Percentiles rank a stretch among this genome's conserved stretches.
These are phyloP conservation scores for Dasypus novemcinctus DNA, from an alignment of 2,113 vertebrate species.

Conservation along the genomic window DNA sequence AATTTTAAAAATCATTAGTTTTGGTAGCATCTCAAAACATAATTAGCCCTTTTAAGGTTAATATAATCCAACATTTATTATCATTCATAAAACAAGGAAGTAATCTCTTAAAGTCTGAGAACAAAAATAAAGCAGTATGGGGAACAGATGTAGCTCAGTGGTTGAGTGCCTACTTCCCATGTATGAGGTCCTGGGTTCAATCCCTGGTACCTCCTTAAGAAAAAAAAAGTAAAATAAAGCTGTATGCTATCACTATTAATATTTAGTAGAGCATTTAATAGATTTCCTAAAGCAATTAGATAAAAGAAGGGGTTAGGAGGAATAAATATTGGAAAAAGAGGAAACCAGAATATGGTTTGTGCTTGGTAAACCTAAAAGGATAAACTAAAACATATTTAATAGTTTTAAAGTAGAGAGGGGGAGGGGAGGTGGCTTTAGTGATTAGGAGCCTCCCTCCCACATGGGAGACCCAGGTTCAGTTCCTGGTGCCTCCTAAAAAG, in stretches of 20 bases:
- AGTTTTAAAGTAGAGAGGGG: background rate
- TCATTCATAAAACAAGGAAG: background rate
- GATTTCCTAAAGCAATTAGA: background rate
- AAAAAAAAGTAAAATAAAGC: background rate
- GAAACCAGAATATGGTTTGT: background rate
- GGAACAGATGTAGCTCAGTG: no score
- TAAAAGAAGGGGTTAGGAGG: background rate
- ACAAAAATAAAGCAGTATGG: background rate
- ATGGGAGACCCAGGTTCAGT: no score
- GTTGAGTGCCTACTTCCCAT: no score
- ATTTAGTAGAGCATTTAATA: background rate
- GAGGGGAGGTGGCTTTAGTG: no score
- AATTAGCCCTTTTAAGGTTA: constrained; percentile 11
- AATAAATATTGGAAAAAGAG: background rate
- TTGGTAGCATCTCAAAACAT: background rate
- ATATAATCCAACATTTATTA: background rate
- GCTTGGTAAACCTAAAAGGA: constrained; percentile 4
- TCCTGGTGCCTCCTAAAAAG: no score
- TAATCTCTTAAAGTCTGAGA: background rate
- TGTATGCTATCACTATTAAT: background rate
- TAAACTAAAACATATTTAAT: background rate
- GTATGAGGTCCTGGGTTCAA: no score
- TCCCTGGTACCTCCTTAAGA: no score
- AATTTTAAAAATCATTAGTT: background rate
- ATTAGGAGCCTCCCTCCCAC: no score